phyloP scores from a whole-genome alignment of 2,113 vertebrate genomes.

The Puntigrus tetrazona region DNA sequence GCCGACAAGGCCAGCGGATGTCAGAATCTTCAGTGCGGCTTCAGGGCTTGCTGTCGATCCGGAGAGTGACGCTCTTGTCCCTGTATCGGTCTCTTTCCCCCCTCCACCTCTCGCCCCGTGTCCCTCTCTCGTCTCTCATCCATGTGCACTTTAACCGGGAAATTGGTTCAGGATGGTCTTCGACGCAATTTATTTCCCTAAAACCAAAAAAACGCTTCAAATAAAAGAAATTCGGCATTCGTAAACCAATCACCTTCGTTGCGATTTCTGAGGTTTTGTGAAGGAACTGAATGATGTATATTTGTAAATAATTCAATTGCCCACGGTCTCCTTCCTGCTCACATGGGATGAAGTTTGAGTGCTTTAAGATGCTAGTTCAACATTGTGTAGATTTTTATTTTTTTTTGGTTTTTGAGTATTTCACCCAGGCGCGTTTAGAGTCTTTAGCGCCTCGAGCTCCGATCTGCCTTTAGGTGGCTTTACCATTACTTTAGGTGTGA shows the following conservation, averaged over 20 bases:
- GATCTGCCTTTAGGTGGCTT: neutral
- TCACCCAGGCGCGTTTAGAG: neutral
- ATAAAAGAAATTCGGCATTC: neutral
- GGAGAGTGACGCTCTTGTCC: constrained; percentile 84
- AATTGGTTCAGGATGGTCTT: neutral
- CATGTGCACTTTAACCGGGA: constrained; percentile 49
- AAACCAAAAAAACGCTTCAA: neutral
- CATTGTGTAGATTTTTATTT: neutral
- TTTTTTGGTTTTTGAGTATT: neutral
- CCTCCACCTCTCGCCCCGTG: neutral
- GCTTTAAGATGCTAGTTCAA: neutral
- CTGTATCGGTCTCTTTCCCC: neutral
- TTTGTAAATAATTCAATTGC: constrained; percentile 43
- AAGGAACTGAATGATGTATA: constrained; percentile 51
- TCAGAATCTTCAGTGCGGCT: constrained; percentile 99
- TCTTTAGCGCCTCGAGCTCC: neutral
- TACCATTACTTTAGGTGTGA: neutral
- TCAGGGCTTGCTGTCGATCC: constrained; percentile 97
- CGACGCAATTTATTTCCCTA: neutral
- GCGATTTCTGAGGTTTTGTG: neutral
- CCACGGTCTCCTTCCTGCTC: neutral
- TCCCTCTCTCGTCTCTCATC: neutral
- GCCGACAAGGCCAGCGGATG: constrained; percentile 97
- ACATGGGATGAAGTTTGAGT: neutral
- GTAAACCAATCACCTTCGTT: neutral